Evolutionary conservation across 2,113 vertebrate species (phyloP), one percentile per base, ranked within the genome.

Genomic region (Arenaria interpres): DNA sequence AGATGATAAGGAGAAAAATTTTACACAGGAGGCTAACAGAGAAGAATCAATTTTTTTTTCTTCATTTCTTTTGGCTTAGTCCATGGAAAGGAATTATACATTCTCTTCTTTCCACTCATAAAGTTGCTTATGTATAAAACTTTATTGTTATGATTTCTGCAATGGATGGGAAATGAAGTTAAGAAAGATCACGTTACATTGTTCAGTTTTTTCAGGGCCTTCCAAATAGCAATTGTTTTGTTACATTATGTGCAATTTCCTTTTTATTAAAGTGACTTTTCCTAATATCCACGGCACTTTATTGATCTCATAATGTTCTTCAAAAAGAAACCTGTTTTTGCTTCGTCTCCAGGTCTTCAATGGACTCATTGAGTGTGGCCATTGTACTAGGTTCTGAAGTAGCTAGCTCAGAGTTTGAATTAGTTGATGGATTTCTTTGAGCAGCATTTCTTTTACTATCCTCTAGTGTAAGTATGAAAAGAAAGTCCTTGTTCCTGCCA

Each of bases 1-100:
- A 98, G 96, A 96, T 95, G 98, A 99, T 98, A 98, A 98, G 97
- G 93, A 97, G 93, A 97, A 97, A 98, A 97, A 98, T 97, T 98
- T 98, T 98, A 98, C 98, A 98, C 98, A 97, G 94, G 97, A 98
- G 98, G 97, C 97, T 96, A 97, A 95, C 81, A 96, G 95, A 98
- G 93, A 97, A 97, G 97, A 98, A 98, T 98, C 95, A 97, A 67
- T 98, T 98, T 98, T 97, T 91, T 91, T 89, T 95, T 92, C 96
- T 97, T 97, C 97, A 60, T 97, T 96, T 97, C 93, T 97, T 97
- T 94, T 84, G 77, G 74, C 94, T 95, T 85, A 77, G 85, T 85
- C 92, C 91, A 89, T 78, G 79, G 79, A 93, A 96, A 97, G 85
- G 93, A 97, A 94, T 98, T 92, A 97, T 32, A 82, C 82, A 94